A percentile compares a stretch with the other conserved stretches of the same genome.
Conservation (phyloP, 2,888 invertebrate genomes). For the Nomada fucata region DNA sequence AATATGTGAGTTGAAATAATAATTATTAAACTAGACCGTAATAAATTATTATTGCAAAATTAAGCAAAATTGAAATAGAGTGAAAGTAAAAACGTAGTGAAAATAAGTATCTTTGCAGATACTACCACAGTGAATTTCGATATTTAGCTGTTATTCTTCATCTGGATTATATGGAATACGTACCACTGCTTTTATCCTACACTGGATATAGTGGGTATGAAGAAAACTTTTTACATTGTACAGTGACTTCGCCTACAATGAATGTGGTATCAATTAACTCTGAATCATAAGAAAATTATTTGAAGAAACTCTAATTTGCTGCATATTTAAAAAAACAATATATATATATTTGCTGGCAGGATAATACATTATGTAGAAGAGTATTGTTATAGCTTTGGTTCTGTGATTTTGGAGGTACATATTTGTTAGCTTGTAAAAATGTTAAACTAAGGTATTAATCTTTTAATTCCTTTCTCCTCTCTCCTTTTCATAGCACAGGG, state of each 20-base stretch:
- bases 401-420: constrained; percentile 83
- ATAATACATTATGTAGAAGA: constrained; percentile 78
- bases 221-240: constrained; percentile 83
- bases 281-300: constrained; percentile 58
- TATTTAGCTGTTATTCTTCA: constrained; percentile 80
- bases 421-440: constrained; percentile 83
- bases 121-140: constrained; percentile 79
- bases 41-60: no score
- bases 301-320: constrained; percentile 71
- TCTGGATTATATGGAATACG: constrained; percentile 78
- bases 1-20: constrained; percentile 67
- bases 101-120: constrained; percentile 75
- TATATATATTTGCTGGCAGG: constrained; percentile 76
- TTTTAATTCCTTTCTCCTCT: constrained; percentile 78
- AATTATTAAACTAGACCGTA: no score
- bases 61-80: constrained; percentile 4
- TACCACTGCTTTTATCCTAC: constrained; percentile 77
- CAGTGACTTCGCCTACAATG: constrained; percentile 83
- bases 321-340: constrained; percentile 72
- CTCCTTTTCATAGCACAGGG: constrained; percentile 77
- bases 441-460: constrained; percentile 82
- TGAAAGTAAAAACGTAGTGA: constrained; percentile 63
- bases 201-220: constrained; percentile 74
- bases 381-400: constrained; percentile 83
- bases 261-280: constrained; percentile 77